Percentiles rank a stretch among this genome's conserved stretches.
Conservation (phyloP, 2,888 invertebrate species). For the Drosophila anceps region DNA sequence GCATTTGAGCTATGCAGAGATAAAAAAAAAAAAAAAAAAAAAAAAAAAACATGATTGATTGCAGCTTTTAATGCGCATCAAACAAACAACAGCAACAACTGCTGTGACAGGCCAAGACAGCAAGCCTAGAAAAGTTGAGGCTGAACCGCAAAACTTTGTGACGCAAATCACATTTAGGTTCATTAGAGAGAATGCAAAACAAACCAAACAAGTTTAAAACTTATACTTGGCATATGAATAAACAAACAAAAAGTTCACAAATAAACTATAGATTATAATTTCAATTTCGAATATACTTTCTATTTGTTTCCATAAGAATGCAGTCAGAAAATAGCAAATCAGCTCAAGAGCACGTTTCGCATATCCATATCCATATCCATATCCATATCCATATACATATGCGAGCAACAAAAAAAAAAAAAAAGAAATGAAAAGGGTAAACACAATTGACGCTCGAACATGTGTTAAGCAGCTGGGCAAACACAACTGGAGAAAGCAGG, state of each 20-base stretch:
- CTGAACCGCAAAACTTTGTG: conserved; percentile 18
- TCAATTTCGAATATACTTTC: neutral
- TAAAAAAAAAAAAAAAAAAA: conserved; percentile 9
- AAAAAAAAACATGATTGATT: conserved; percentile 57
- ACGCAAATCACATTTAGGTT: conserved; percentile 48
- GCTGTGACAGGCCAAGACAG: conserved; percentile 1
- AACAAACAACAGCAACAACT: neutral
- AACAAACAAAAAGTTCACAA: too few species aligned
- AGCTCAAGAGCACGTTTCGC: neutral
- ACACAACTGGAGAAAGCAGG: neutral
- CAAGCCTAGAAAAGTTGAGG: conserved; percentile 15
- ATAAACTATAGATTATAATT: neutral
- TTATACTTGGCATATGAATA: neutral
- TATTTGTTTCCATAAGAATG: neutral
- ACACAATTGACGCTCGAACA: conserved; percentile 53
- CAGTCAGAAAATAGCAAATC: neutral
- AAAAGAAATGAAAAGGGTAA: neutral
- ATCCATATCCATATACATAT: conserved; percentile 3
- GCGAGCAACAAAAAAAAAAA: conserved; percentile 3
- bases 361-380: conserved; percentile 3
- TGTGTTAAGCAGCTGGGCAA: conserved; percentile 41
- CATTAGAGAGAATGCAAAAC: conserved; percentile 33
- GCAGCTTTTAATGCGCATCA: conserved; percentile 46
- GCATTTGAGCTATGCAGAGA: neutral
- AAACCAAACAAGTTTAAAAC: neutral